phyloP scores from a whole-genome alignment of 2,113 vertebrate genomes.

The Hippocampus abdominalis region DNA sequence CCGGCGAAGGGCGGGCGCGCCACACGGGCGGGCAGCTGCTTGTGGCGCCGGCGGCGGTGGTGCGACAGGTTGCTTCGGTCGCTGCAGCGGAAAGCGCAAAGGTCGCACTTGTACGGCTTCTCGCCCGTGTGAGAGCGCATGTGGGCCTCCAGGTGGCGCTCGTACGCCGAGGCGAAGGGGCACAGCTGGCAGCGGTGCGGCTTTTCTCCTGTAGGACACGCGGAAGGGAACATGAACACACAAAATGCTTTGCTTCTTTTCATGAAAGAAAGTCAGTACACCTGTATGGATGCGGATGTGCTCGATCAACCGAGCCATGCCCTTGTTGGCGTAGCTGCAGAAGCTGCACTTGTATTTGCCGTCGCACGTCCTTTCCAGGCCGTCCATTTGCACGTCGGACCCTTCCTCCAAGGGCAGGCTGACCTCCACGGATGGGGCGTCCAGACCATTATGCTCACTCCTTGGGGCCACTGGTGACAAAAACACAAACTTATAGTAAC shows the following conservation, averaged over 20 bases:
- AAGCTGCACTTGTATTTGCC: conserved; percentile 96
- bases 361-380: conserved; percentile 94
- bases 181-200: conserved; percentile 95
- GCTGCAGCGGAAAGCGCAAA: conserved; percentile 95
- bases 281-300: conserved; percentile 97
- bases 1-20: conserved; percentile 80
- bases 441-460: conserved; percentile 81
- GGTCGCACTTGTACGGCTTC: conserved; percentile 96
- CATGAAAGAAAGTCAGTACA: conserved; percentile 28
- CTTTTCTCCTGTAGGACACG: conserved; percentile 82
- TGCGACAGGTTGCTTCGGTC: conserved; percentile 97
- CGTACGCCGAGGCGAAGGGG: conserved; percentile 95
- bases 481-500: conserved; percentile 7
- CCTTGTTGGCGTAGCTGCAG: conserved; percentile 97
- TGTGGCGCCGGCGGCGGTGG: conserved; percentile 93
- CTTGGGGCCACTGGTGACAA: conserved; percentile 36
- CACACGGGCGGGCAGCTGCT: conserved; percentile 89
- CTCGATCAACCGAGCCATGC: conserved; percentile 92
- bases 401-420: conserved; percentile 84
- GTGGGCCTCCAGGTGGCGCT: conserved; percentile 95
- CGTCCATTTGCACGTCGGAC: conserved; percentile 89
- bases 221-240: background rate
- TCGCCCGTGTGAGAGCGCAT: conserved; percentile 98
- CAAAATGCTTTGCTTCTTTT: background rate
- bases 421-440: conserved; percentile 91